Evolutionary conservation across 2,113 vertebrate species (phyloP), one percentile per base, ranked within the genome.

Genomic region (Eubucco bourcierii): DNA sequence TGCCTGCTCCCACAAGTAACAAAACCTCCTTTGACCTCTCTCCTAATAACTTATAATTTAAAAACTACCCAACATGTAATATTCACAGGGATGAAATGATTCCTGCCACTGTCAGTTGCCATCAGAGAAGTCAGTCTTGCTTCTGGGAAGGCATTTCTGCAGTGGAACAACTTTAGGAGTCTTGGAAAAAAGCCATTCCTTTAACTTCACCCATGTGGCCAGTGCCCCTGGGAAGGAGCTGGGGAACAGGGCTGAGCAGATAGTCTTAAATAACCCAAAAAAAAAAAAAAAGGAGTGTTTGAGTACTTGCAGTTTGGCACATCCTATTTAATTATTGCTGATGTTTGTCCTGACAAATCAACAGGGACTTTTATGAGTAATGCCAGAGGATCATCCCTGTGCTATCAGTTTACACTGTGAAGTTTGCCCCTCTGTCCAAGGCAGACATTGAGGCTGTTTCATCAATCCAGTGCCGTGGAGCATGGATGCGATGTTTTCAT

Each of bases 401-500:
- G 9, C 24, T 86, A 67, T 11, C 87, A 93, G 67, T 82, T 93
- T 80, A 96, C 97, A 98, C 97, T 98, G 98, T 97, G 98, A 97
- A 94, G 72, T 93, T 75, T 95, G 95, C 87, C 83, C 89, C 89
- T 84, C 71, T 87, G 82, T 92, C 83, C 44, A 68, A 88, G 87
- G 93, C 92, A 96, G 90, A 93, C 80, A 24, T 15, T 55, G 95
- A 92, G 95, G 92, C 88, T 21, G 34, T 86, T 84, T 80, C 82
- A 46, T 93, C 93, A 80, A 93, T 72, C 73, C 56, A 18, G 44
- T 88, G 68, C 96, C 84, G 92, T 83, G 73, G 85, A 96, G 95
- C 96, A 95, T 95, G 93, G 91, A 90, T 60, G 24, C 84, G 93
- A 90, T 61, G 95, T 96, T 96, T 46, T 46, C 96, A 94, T 89